These are phyloP conservation scores for Oligia strigilis DNA, from an alignment of 2,888 invertebrate genomes.

Conservation along the genomic window DNA sequence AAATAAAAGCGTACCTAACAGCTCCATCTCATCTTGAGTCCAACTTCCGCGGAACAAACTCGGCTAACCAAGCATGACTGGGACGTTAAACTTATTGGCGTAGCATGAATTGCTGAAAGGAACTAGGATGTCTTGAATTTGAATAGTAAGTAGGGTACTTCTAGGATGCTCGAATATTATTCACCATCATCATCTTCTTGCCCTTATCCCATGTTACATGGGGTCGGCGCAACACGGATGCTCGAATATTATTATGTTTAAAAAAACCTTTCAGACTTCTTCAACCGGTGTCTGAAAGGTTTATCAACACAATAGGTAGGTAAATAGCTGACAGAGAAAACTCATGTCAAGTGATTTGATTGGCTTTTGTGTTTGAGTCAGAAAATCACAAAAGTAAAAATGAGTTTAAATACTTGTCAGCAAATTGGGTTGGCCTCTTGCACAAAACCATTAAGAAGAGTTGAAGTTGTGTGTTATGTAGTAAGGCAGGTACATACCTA, in stretches of 20 bases:
- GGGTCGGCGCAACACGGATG: not conserved
- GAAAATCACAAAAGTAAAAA: too few relatives aligned
- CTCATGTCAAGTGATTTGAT: not conserved
- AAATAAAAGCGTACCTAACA: not conserved
- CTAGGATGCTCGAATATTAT: not conserved
- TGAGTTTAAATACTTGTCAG: not conserved
- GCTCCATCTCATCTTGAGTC: not conserved
- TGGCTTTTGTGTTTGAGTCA: not conserved
- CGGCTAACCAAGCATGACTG: conserved; percentile 17
- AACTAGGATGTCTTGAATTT: conserved; percentile 10
- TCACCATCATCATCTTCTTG: too few relatives aligned
- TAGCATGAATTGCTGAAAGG: conserved; percentile 46
- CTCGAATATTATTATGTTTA: too few relatives aligned
- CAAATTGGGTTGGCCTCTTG: not conserved
- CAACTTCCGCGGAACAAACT: not conserved
- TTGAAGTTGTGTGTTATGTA: not conserved
- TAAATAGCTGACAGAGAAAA: not conserved
- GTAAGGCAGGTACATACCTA: too few relatives aligned
- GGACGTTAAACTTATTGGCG: conserved; percentile 41
- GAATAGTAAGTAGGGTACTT: not conserved
- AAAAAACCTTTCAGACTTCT: too few relatives aligned
- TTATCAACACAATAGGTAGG: not conserved
- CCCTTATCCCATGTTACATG: too few relatives aligned
- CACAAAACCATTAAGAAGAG: not conserved
- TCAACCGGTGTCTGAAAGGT: not conserved